Evolutionary conservation across 2,888 invertebrate species (phyloP).

Genomic region (Drosophila prostipennis): DNA sequence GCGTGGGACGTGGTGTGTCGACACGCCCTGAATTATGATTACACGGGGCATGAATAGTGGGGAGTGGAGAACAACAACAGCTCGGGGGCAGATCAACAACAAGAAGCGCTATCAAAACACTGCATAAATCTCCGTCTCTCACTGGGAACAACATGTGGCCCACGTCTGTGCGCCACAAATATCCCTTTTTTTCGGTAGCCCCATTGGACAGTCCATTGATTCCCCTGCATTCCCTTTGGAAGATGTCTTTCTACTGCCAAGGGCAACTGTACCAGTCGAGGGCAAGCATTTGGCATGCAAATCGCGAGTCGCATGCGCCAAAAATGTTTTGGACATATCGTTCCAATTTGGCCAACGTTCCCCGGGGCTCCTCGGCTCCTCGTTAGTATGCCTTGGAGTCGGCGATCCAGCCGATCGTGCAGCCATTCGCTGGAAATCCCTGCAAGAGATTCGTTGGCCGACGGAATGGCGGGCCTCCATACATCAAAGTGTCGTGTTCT

Average conservation of each 20-base stretch:
- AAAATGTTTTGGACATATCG: constrained; percentile 77
- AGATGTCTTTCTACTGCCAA: not conserved
- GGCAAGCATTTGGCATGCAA: constrained; percentile 18
- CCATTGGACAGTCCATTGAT: not conserved
- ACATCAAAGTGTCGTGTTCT: constrained; percentile 76
- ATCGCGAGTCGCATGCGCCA: constrained; percentile 62
- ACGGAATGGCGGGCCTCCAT: constrained; percentile 31
- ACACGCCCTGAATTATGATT: constrained; percentile 74
- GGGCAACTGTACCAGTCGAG: constrained; percentile 7
- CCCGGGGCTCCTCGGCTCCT: not conserved
- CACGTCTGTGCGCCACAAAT: constrained; percentile 9
- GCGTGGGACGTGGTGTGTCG: constrained; percentile 57
- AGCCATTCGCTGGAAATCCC: constrained; percentile 64
- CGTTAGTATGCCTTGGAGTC: constrained; percentile 29
- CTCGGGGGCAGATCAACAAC: constrained; percentile 41
- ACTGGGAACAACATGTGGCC: constrained; percentile 29
- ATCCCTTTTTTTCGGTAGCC: too few species aligned
- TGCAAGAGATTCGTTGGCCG: constrained; percentile 23
- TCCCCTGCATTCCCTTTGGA: too few species aligned
- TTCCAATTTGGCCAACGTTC: constrained; percentile 60
- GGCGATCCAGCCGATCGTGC: constrained; percentile 45
- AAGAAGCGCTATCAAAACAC: constrained; percentile 64
- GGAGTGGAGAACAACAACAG: too few species aligned
- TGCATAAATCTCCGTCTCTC: constrained; percentile 60
- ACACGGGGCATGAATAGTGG: constrained; percentile 34